Base-by-base conservation (phyloP, 2,888 invertebrate species). In the Digitonthophagus gazella region DNA sequence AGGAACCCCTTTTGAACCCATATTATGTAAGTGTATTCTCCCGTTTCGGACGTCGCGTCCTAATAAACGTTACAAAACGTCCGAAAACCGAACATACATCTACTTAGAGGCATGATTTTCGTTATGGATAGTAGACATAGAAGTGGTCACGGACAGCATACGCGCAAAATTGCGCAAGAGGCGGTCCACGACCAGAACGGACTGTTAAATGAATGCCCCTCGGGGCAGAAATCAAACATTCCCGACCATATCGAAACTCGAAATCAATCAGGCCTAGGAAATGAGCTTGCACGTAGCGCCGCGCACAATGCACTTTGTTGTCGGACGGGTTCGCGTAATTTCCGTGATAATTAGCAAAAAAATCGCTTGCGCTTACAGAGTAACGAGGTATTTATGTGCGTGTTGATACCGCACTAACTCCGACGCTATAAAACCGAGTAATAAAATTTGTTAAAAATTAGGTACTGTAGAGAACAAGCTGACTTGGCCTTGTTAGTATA, bases 221-320 rank as follows among this genome's bases (percentile, higher is more conserved):
- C 28, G 8, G 67, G 71, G 58, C 58, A 69, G 67, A 69, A 69
- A 67, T 69, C 69, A 67, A 63, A 64, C 67, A 71, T 71, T 71
- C 71, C 71, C 18, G 20, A n/a, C 4, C 6, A 64, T 67, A 67
- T 71, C 67, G 55, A 56, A 65, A 64, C 67, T 56, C 18, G 54
- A 67, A 67, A 67, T 67, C 65, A 67, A 71, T 71, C 69, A 71
- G 56, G 16, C 20, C 55, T 65, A 71, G 71, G 71, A 69, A 71
- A 67, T 64, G 57, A 68, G 54, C 71, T 58, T 55, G 65, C 67
- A 71, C 71, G 69, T 64, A 44, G 15, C 6, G 14, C 57, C 5
- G 57, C 57, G 57, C 57, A 3, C 57, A 14, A 15, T 57, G 15
- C 14, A 57, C 57, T 3, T 16, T 64, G 14, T 64, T 22, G n/a